phyloP scores from a whole-genome alignment of 2,888 invertebrate species.

The Anthrax anthrax region DNA sequence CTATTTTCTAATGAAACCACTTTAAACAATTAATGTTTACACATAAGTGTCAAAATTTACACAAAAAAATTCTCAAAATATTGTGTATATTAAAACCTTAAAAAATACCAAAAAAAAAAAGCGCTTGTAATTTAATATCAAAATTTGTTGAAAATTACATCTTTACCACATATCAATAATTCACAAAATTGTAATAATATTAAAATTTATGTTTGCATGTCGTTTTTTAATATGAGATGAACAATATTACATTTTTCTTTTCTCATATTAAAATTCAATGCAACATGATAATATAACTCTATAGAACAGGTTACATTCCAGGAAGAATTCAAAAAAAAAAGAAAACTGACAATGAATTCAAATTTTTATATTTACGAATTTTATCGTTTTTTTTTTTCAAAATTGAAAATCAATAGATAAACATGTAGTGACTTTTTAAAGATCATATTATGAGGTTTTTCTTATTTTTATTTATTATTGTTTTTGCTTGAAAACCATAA shows the following conservation, averaged over 20 bases:
- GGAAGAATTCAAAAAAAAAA: background rate
- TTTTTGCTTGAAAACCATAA: background rate
- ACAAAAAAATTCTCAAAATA: background rate
- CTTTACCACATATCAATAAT: background rate
- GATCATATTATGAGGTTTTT: background rate
- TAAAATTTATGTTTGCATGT: too few species aligned
- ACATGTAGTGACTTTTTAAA: background rate
- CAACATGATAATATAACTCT: too few species aligned
- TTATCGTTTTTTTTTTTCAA: too few species aligned
- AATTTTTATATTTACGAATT: too few species aligned
- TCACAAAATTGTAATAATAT: too few species aligned
- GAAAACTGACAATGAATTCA: background rate
- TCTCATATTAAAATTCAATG: too few species aligned
- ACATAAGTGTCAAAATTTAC: background rate
- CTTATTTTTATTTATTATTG: too few species aligned
- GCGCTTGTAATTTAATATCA: background rate
- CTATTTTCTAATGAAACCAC: too few species aligned
- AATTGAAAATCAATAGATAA: background rate
- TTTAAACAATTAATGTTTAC: background rate
- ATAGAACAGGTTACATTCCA: background rate
- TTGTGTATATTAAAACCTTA: background rate
- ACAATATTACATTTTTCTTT: too few species aligned
- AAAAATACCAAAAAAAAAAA: too few species aligned
- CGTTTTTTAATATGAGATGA: too few species aligned
- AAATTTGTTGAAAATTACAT: background rate